These are phyloP conservation scores for Thalassaphorura encarpata DNA, from an alignment of 1,140 invertebrate species.

Conservation along the genomic window DNA sequence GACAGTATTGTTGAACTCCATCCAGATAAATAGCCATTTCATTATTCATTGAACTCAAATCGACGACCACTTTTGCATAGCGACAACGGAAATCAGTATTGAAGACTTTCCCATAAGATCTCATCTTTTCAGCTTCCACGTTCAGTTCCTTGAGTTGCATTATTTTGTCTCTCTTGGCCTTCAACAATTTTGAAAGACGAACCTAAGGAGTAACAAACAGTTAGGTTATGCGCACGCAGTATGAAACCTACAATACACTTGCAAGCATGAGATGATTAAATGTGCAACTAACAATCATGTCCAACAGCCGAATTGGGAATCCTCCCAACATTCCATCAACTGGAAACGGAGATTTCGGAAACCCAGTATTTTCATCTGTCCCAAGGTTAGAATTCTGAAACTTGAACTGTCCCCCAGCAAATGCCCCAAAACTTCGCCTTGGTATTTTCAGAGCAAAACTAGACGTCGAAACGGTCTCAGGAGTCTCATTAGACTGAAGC, in stretches of 20 bases:
- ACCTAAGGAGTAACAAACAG: slow-evolving; percentile 42
- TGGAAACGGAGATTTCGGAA: slow-evolving; percentile 38
- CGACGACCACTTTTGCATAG: slow-evolving; percentile 80
- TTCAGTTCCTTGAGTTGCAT: slow-evolving; percentile 77
- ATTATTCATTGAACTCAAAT: slow-evolving; percentile 82
- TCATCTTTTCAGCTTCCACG: slow-evolving; percentile 73
- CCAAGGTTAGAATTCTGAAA: slow-evolving; percentile 34
- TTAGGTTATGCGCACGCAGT: too few relatives aligned
- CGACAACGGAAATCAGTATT: slow-evolving; percentile 75
- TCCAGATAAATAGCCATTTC: slow-evolving; percentile 76
- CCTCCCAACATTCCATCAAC: slow-evolving; percentile 54
- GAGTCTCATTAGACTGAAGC: slow-evolving; percentile 66
- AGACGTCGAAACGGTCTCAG: slow-evolving; percentile 78
- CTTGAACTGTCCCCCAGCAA: slow-evolving; percentile 21
- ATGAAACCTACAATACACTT: too few relatives aligned
- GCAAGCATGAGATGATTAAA: too few relatives aligned
- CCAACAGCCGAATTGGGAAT: slow-evolving; percentile 73
- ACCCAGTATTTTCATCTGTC: slow-evolving; percentile 38
- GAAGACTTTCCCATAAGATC: slow-evolving; percentile 58
- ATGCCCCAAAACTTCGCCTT: slow-evolving; percentile 42
- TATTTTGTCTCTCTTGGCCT: slow-evolving; percentile 71
- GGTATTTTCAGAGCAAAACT: slow-evolving; percentile 74
- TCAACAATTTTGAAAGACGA: slow-evolving; percentile 71
- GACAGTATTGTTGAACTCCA: slow-evolving; percentile 69
- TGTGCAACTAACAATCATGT: slow-evolving; percentile 70